Evolutionary conservation across 2,113 vertebrate genomes (phyloP).

Genomic region (Callithrix jacchus): DNA sequence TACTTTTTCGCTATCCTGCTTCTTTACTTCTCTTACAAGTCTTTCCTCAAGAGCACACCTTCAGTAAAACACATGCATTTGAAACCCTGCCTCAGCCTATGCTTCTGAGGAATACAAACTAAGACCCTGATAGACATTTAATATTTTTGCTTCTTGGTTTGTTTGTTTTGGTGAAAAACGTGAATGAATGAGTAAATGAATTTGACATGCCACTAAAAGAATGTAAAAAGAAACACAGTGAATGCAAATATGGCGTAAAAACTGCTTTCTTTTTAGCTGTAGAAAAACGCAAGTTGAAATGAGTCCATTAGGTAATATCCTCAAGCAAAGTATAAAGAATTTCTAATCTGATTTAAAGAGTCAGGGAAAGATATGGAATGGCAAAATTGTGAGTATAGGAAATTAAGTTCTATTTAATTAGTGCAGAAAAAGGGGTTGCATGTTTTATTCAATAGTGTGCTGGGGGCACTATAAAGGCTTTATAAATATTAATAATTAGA

Average conservation of each 20-base stretch:
- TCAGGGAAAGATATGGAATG: not conserved
- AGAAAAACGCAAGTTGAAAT: slow-evolving; percentile 13
- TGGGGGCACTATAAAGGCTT: not conserved
- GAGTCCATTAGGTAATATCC: slow-evolving; percentile 22
- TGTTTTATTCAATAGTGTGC: slow-evolving; percentile 9
- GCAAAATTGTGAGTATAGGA: slow-evolving; percentile 15
- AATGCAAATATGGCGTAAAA: not conserved
- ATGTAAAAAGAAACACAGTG: not conserved
- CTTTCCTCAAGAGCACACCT: not conserved
- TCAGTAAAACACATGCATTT: not conserved
- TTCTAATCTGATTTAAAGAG: slow-evolving; percentile 40
- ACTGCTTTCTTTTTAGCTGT: slow-evolving; percentile 30
- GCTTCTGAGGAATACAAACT: not conserved
- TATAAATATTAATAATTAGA: slow-evolving; percentile 46
- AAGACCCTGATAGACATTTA: not conserved
- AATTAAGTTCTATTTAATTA: slow-evolving; percentile 47
- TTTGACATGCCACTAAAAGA: not conserved
- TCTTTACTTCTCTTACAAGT: not conserved
- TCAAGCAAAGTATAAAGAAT: slow-evolving; percentile 44
- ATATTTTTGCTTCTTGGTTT: slow-evolving; percentile 12
- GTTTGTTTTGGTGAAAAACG: not conserved
- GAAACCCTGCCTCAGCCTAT: not conserved
- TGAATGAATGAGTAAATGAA: not conserved
- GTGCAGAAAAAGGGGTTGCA: not conserved
- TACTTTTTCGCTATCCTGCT: not conserved